Evolutionary conservation across 2,888 invertebrate genomes (phyloP).

Genomic region (Agrochola litura): DNA sequence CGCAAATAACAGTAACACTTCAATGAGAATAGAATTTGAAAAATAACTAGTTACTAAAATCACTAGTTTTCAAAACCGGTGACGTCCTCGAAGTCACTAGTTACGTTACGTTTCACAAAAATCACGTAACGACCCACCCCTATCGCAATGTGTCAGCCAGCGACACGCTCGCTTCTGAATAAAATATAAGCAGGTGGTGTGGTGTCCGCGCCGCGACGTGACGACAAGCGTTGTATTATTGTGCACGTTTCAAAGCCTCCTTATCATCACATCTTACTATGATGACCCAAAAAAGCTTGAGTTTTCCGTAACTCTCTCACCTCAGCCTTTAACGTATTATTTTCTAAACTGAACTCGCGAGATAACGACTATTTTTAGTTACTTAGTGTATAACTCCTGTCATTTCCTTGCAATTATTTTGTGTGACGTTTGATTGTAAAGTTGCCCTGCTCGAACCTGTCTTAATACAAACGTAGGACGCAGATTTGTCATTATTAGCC

Average conservation of each 20-base stretch:
- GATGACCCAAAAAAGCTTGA: background rate
- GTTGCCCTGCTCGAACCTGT: background rate
- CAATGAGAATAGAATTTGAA: no score
- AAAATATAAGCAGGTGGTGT: conserved; percentile 64
- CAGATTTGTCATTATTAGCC: background rate
- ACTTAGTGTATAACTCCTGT: no score
- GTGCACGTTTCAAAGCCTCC: conserved; percentile 1
- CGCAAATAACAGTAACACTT: no score
- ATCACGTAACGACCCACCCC: no score
- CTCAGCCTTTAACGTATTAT: background rate
- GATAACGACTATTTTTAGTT: background rate
- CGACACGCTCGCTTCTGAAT: conserved; percentile 48
- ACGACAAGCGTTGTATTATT: background rate
- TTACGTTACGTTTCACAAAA: no score
- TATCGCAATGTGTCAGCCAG: conserved; percentile 44
- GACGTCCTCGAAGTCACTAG: no score
- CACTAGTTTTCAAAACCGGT: no score
- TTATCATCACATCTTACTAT: conserved; percentile 1
- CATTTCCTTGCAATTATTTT: background rate
- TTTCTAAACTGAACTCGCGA: background rate
- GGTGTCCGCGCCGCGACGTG: no score
- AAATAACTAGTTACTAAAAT: no score
- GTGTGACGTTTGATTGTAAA: background rate
- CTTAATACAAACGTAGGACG: background rate
- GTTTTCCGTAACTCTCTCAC: background rate